A percentile compares a stretch with the other conserved stretches of the same genome.
These are phyloP conservation scores for Colossoma macropomum DNA, from an alignment of 2,113 vertebrate species.

Conservation along the genomic window DNA sequence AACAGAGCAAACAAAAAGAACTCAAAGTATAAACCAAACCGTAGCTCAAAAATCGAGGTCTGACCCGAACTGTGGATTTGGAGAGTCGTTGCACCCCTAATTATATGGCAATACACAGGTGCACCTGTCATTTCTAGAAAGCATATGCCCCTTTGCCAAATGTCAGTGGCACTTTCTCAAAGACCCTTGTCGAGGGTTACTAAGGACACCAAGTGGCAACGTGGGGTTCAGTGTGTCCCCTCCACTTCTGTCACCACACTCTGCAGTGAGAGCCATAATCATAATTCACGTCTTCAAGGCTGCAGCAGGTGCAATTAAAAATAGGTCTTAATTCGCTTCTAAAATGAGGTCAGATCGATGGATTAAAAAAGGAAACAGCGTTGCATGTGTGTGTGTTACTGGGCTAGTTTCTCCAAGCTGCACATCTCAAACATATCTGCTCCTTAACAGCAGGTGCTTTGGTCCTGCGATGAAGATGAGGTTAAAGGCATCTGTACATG, in stretches of 20 bases:
- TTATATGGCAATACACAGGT: no score
- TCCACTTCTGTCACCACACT: slow-evolving; percentile 6
- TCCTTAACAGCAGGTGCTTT: slow-evolving; percentile 17
- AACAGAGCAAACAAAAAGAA: no score
- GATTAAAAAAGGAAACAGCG: slow-evolving; percentile 7
- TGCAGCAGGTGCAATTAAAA: slow-evolving; percentile 36
- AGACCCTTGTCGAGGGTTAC: slow-evolving; percentile 38
- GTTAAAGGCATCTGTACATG: slow-evolving; percentile 1
- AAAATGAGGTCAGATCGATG: slow-evolving; percentile 30
- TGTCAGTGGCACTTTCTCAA: background rate
- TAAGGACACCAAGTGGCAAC: slow-evolving; percentile 39
- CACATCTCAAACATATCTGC: slow-evolving; percentile 24
- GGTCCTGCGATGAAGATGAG: slow-evolving; percentile 8
- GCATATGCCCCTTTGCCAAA: background rate
- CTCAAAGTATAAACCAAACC: no score
- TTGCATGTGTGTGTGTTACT: slow-evolving; percentile 7
- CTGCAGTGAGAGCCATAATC: background rate
- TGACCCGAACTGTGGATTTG: no score
- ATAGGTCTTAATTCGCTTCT: slow-evolving; percentile 2
- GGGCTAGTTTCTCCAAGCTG: slow-evolving; percentile 6
- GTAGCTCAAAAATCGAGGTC: no score
- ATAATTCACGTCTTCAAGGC: background rate
- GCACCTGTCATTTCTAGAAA: slow-evolving; percentile 14
- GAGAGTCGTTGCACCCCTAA: no score
- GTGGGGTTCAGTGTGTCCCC: slow-evolving; percentile 9